These are phyloP conservation scores for Zaprionus ghesquierei DNA, from an alignment of 1,140 invertebrate genomes.

Conservation along the genomic window DNA sequence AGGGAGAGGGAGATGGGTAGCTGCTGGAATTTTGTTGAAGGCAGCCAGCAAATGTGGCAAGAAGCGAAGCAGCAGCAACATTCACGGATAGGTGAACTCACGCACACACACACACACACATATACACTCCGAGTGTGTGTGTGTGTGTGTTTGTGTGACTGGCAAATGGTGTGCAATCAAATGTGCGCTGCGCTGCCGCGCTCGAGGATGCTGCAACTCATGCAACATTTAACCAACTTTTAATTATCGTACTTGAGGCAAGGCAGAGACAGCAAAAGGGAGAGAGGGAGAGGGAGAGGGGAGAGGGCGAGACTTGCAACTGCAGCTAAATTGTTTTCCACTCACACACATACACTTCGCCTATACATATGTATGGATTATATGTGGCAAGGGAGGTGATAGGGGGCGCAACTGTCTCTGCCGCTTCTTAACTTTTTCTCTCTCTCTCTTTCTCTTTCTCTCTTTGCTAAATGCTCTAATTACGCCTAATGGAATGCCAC, in stretches of 20 bases:
- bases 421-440: slow-evolving; percentile 53
- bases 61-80: slow-evolving; percentile 7
- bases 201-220: slow-evolving; percentile 69
- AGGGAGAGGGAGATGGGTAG: background rate
- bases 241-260: slow-evolving; percentile 72
- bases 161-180: slow-evolving; percentile 77
- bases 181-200: slow-evolving; percentile 41
- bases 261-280: background rate
- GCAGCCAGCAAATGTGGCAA: slow-evolving; percentile 36
- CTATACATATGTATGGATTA: slow-evolving; percentile 19
- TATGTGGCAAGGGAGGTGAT: background rate
- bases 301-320: slow-evolving; percentile 16
- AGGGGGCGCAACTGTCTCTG: slow-evolving; percentile 46
- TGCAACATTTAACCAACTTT: slow-evolving; percentile 78
- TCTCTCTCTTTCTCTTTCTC: slow-evolving; percentile 31
- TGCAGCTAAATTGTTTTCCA: slow-evolving; percentile 53
- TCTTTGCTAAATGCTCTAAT: slow-evolving; percentile 76
- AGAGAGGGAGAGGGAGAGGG: too few species aligned
- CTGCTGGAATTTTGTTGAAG: background rate
- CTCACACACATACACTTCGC: slow-evolving; percentile 12
- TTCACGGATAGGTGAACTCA: slow-evolving; percentile 31
- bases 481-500: slow-evolving; percentile 76
- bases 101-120: slow-evolving; percentile 3
- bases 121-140: slow-evolving; percentile 5
- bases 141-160: slow-evolving; percentile 34